These are phyloP conservation scores for Charanyca ferruginea DNA, from an alignment of 2,888 invertebrate species.

Conservation along the genomic window DNA sequence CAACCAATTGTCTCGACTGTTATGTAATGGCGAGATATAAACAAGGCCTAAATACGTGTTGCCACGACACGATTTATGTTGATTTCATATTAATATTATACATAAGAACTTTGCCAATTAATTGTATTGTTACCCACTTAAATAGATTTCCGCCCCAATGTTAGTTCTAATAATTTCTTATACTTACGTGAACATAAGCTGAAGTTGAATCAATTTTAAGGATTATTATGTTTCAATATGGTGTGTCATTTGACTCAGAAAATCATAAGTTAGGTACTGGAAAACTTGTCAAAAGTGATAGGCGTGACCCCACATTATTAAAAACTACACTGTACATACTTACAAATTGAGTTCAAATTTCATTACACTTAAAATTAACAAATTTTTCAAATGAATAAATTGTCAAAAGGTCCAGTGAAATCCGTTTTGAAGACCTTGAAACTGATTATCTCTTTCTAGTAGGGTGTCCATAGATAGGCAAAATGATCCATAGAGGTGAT, in stretches of 20 bases:
- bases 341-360: background rate
- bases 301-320: too few relatives aligned
- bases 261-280: too few relatives aligned
- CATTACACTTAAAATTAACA: background rate
- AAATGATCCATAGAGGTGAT: constrained; percentile 22
- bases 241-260: background rate
- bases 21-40: background rate
- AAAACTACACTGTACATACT: background rate
- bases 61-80: background rate
- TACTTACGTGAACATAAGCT: constrained; percentile 18
- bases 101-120: constrained; percentile 14
- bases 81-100: constrained; percentile 7
- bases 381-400: background rate
- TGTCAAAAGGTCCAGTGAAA: too few relatives aligned
- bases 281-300: too few relatives aligned
- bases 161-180: constrained; percentile 44
- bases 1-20: constrained; percentile 15
- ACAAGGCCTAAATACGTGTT: constrained; percentile 2
- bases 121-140: constrained; percentile 26
- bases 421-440: too few relatives aligned
- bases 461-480: too few relatives aligned
- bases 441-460: too few relatives aligned
- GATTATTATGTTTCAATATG: background rate
- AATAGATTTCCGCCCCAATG: constrained; percentile 40
- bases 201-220: constrained; percentile 23